Conservation (phyloP, 2,888 invertebrate genomes). For the Drosophila mayaguana region DNA sequence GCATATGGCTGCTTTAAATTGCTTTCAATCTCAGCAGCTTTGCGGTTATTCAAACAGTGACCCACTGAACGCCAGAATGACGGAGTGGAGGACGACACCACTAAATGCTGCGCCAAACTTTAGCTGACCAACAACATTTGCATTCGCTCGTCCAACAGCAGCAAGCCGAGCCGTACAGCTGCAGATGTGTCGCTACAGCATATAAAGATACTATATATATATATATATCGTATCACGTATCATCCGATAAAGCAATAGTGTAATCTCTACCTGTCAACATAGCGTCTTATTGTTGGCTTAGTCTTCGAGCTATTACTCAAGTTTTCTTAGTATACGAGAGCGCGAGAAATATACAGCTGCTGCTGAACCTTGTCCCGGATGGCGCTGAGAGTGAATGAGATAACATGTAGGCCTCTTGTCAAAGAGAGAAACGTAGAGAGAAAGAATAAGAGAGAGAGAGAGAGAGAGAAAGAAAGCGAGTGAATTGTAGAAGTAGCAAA, state of each 20-base stretch:
- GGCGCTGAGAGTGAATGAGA: no score
- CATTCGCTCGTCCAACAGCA: constrained; percentile 26
- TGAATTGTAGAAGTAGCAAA: no score
- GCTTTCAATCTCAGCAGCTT: constrained; percentile 53
- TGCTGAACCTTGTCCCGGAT: no score
- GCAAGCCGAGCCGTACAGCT: neutral
- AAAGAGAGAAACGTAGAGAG: no score
- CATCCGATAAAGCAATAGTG: no score
- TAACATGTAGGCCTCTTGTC: no score
- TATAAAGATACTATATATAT: neutral
- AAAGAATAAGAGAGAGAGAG: no score
- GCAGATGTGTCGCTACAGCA: neutral
- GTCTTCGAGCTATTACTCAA: no score
- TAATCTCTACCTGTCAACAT: no score
- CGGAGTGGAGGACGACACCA: neutral
- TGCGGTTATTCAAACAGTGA: constrained; percentile 38
- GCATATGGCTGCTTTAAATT: constrained; percentile 54
- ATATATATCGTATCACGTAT: neutral
- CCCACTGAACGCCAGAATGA: neutral
- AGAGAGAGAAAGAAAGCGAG: no score
- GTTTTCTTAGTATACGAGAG: no score
- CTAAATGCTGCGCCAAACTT: constrained; percentile 28
- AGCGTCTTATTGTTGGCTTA: no score
- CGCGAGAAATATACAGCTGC: neutral
- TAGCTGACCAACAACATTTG: constrained; percentile 49